Conservation (phyloP, 2,797 vertebrate genomes). For the Pelodytes ibericus region DNA sequence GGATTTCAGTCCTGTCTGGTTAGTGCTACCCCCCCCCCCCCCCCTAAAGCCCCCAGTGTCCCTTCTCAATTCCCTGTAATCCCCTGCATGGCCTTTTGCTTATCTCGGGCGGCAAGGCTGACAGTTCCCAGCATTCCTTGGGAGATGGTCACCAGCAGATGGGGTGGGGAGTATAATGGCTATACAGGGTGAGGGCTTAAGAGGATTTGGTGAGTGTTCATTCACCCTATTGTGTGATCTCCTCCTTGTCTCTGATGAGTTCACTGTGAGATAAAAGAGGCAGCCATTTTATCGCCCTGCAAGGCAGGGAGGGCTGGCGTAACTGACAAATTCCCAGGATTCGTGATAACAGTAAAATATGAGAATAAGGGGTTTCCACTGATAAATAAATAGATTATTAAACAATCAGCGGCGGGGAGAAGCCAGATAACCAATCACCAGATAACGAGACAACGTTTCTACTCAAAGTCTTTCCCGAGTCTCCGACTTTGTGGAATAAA, state of each 20-base stretch:
- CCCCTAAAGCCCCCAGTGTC: constrained; percentile 45
- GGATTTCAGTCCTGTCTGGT: background rate
- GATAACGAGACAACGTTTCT: no score
- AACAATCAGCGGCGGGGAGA: no score
- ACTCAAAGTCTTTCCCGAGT: no score
- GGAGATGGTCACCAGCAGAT: constrained; percentile 63
- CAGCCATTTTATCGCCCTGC: no score
- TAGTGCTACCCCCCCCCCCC: background rate
- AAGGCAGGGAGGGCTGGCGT: no score
- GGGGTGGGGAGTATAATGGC: constrained; percentile 61
- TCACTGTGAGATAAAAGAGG: constrained; percentile 19
- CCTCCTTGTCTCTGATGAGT: constrained; percentile 52
- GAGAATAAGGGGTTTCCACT: no score
- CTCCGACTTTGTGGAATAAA: no score
- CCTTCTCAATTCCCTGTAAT: constrained; percentile 61
- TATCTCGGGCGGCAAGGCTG: constrained; percentile 55
- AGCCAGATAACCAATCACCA: no score
- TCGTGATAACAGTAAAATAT: no score
- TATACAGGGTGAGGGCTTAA: constrained; percentile 62
- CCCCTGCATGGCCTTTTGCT: constrained; percentile 61
- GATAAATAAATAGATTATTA: no score
- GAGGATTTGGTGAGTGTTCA: constrained; percentile 67
- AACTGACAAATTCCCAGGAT: no score
- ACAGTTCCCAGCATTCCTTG: constrained; percentile 39
- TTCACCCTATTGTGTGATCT: constrained; percentile 62